Evolutionary conservation across 2,888 invertebrate genomes (phyloP).

Genomic region (Galeruca laticollis): DNA sequence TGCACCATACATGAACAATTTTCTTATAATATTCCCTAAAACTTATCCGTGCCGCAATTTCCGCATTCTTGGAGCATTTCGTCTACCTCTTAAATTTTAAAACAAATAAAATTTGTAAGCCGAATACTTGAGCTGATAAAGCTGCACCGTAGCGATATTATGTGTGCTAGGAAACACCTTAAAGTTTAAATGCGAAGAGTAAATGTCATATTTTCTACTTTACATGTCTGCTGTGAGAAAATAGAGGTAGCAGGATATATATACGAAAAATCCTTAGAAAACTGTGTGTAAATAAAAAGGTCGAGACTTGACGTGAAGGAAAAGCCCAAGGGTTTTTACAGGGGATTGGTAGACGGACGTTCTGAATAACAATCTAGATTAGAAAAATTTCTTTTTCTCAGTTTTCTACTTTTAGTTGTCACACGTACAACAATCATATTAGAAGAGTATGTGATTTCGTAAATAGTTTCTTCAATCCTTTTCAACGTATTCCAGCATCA

Average conservation of each 20-base stretch:
- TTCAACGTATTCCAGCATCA: no score
- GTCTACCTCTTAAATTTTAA: background rate
- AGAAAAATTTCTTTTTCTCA: conserved; percentile 24
- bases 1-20: no score
- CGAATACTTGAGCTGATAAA: conserved; percentile 6
- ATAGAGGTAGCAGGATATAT: conserved; percentile 37
- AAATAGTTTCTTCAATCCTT: no score
- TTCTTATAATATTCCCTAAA: no score
- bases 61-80: background rate
- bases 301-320: conserved; percentile 47
- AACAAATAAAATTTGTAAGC: conserved; percentile 1
- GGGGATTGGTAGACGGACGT: conserved; percentile 38
- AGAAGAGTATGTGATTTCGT: no score
- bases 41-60: no score
- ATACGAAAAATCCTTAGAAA: conserved; percentile 46
- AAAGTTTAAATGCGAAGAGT: conserved; percentile 48
- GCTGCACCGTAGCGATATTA: conserved; percentile 1
- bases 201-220: conserved; percentile 56
- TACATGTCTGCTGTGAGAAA: conserved; percentile 50
- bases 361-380: conserved; percentile 50
- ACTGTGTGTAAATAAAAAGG: conserved; percentile 48
- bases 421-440: background rate
- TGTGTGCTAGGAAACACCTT: conserved; percentile 23
- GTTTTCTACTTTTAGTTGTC: conserved; percentile 32
- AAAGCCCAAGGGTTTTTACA: conserved; percentile 47